These are phyloP conservation scores for Pheosia gnoma DNA, from an alignment of 2,888 invertebrate genomes.

Conservation along the genomic window DNA sequence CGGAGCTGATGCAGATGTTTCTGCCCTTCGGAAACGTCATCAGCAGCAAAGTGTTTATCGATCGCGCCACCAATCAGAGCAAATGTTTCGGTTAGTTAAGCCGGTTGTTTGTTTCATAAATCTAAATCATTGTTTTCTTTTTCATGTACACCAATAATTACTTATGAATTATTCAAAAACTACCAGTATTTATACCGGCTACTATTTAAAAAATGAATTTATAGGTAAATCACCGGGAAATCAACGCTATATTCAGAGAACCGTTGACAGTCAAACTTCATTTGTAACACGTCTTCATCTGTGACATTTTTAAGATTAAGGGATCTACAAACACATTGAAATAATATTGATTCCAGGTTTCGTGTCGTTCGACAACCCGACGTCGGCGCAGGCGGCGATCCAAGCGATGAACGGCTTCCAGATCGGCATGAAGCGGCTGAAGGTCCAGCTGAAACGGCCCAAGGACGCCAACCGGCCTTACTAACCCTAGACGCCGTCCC, in stretches of 20 bases:
- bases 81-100: conserved; percentile 98
- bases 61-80: conserved; percentile 99
- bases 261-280: too few species aligned
- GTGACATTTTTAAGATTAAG: too few species aligned
- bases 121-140: too few species aligned
- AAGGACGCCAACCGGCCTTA: conserved; percentile 99
- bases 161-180: too few species aligned
- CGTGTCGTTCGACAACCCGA: conserved; percentile 99
- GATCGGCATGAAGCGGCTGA: conserved; percentile 99
- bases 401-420: conserved; percentile 99
- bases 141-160: too few species aligned
- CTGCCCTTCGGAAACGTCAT: conserved; percentile 99
- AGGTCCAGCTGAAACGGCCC: conserved; percentile 99
- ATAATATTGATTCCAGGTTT: conserved; percentile 88
- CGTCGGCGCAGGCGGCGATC: conserved; percentile 99
- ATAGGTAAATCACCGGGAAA: too few species aligned
- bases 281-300: too few species aligned
- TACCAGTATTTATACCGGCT: too few species aligned
- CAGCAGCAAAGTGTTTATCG: conserved; percentile 99
- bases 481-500: conserved; percentile 89
- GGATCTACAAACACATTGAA: too few species aligned
- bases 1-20: conserved; percentile 99
- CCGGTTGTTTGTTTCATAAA: too few species aligned
- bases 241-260: too few species aligned
- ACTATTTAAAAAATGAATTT: too few species aligned